Conservation (phyloP, 1,140 invertebrate species). For the Temnothorax longispinosus region DNA sequence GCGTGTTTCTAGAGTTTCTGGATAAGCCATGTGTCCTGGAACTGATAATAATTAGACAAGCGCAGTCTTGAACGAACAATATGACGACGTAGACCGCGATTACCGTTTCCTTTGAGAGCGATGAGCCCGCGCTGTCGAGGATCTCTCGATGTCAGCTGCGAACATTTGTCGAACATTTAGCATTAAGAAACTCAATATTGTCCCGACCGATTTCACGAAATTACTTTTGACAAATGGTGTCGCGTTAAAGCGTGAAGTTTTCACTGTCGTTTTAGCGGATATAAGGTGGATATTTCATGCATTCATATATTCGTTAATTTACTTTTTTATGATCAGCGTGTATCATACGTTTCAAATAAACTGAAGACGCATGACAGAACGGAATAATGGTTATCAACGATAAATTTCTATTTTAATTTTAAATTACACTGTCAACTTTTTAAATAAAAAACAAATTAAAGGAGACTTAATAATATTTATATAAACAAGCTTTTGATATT, state of each 20-base stretch:
- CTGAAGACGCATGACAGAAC: neutral
- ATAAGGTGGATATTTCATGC: neutral
- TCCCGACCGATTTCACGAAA: neutral
- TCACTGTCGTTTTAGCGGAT: neutral
- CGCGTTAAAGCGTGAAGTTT: neutral
- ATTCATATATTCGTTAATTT: neutral
- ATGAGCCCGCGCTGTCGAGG: neutral
- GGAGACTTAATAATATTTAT: neutral
- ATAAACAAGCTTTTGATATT: neutral
- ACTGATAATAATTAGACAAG: slow-evolving; percentile 62
- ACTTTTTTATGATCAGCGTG: neutral
- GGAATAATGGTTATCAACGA: neutral
- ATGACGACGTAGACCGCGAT: slow-evolving; percentile 51
- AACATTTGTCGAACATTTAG: slow-evolving; percentile 19
- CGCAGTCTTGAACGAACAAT: slow-evolving; percentile 44
- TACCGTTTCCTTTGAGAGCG: slow-evolving; percentile 45
- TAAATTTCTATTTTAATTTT: neutral
- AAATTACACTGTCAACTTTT: neutral
- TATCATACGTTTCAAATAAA: neutral
- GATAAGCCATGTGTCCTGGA: slow-evolving; percentile 51
- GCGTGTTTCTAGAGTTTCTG: slow-evolving; percentile 49
- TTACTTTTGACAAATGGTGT: neutral
- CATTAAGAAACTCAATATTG: slow-evolving; percentile 6
- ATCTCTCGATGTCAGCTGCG: slow-evolving; percentile 1
- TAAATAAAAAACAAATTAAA: neutral